These are phyloP conservation scores for Phrynocephalus versicolor DNA, from an alignment of 2,113 vertebrate species.

Conservation along the genomic window DNA sequence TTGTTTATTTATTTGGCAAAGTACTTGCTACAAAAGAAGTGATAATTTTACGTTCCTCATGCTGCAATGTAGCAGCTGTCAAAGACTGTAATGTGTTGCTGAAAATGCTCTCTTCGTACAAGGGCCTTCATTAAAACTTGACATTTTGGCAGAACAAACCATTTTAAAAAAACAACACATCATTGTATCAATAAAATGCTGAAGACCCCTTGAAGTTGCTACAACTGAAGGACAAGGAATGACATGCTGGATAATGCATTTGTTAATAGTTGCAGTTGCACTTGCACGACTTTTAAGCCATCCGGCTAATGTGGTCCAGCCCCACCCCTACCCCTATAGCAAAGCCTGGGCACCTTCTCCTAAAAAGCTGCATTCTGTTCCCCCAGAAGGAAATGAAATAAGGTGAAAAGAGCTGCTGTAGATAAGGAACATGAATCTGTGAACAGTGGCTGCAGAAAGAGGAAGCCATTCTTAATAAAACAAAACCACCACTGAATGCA, in stretches of 20 bases:
- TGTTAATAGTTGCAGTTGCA: neutral
- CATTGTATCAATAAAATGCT: constrained; percentile 2
- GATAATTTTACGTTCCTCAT: constrained; percentile 9
- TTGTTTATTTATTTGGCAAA: constrained; percentile 4
- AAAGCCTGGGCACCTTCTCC: neutral
- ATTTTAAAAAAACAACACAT: constrained; percentile 12
- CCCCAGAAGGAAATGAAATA: neutral
- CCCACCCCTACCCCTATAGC: neutral
- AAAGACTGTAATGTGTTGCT: neutral
- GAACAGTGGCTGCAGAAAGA: neutral
- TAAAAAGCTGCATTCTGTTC: neutral
- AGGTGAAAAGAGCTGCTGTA: neutral
- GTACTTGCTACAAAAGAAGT: neutral
- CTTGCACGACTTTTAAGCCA: neutral
- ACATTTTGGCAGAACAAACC: constrained; percentile 22
- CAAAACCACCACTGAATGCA: neutral
- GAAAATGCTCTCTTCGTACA: neutral
- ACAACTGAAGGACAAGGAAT: neutral
- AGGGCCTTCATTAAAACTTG: constrained; percentile 21
- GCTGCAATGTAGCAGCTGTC: neutral
- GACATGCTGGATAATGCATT: neutral
- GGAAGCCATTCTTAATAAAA: neutral
- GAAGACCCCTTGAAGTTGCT: neutral
- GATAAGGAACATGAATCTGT: neutral
- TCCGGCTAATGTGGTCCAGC: neutral